Evolutionary conservation across 2,888 invertebrate genomes (phyloP).

Genomic region (Pristionchus entomophagus): DNA sequence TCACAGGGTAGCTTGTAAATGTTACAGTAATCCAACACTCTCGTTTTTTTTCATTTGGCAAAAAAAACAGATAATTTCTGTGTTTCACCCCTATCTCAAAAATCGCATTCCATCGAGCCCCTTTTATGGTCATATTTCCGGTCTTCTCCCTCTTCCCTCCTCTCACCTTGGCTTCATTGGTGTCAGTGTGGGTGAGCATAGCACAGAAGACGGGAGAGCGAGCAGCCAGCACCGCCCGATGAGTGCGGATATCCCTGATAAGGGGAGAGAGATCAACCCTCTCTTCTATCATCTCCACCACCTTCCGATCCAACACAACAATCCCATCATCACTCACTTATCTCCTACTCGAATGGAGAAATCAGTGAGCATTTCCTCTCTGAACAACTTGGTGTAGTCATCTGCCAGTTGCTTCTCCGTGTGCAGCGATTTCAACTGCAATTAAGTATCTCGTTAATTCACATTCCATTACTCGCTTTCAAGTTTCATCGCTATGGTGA

Average conservation of each 20-base stretch:
- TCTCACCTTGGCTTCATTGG: conserved; percentile 69
- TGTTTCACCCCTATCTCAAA: no score
- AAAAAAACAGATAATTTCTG: no score
- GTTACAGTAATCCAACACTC: no score
- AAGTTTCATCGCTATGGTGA: no score
- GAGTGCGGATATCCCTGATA: conserved; percentile 69
- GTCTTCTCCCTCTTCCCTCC: not conserved
- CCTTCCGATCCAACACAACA: no score
- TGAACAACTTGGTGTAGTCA: conserved; percentile 72
- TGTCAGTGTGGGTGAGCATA: conserved; percentile 74
- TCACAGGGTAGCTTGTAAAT: no score
- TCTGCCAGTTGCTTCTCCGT: conserved; percentile 65
- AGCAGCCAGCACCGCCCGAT: conserved; percentile 74
- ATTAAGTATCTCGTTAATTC: no score
- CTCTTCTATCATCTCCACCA: not conserved
- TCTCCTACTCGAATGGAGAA: conserved; percentile 68
- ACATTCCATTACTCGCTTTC: no score
- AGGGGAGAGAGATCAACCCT: not conserved
- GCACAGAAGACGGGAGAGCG: conserved; percentile 75
- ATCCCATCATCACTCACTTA: not conserved
- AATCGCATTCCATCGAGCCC: no score
- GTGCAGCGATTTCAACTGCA: conserved; percentile 42
- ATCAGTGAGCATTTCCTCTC: conserved; percentile 71
- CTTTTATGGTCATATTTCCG: no score
- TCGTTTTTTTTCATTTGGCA: no score